Conservation (phyloP, 2,113 vertebrate species). For the Nyctereutes procyonoides region DNA sequence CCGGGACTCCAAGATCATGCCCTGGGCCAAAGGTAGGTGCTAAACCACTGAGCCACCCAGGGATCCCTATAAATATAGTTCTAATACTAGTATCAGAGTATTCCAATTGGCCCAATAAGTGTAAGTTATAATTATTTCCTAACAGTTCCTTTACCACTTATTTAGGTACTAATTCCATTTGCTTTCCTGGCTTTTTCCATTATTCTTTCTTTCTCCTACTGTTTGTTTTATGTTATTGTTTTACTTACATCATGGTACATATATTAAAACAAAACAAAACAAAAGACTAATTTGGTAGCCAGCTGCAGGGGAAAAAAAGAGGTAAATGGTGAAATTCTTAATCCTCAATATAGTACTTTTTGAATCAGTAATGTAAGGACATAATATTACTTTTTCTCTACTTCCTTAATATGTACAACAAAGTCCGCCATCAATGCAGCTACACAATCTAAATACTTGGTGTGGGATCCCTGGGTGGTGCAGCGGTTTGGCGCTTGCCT, state of each 20-base stretch:
- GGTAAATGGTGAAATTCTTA: background rate
- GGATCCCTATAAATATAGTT: background rate
- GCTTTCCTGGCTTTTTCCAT: background rate
- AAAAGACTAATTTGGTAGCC: background rate
- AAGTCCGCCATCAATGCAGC: background rate
- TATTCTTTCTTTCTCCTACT: background rate
- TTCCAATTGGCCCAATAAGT: background rate
- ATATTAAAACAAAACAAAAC: background rate
- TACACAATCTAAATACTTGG: background rate
- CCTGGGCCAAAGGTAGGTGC: no score
- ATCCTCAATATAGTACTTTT: background rate
- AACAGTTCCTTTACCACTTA: background rate
- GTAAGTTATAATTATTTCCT: background rate
- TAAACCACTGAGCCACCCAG: no score
- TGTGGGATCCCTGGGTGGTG: no score
- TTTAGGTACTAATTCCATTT: background rate
- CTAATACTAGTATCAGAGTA: background rate
- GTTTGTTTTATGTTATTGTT: background rate
- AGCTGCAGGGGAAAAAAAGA: background rate
- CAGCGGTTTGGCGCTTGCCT: no score
- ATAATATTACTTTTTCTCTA: background rate
- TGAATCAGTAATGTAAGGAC: background rate
- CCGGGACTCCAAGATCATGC: no score
- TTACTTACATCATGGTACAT: background rate
- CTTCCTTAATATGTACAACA: background rate